phyloP scores from a whole-genome alignment of 2,888 invertebrate species.

The Vanessa cardui region DNA sequence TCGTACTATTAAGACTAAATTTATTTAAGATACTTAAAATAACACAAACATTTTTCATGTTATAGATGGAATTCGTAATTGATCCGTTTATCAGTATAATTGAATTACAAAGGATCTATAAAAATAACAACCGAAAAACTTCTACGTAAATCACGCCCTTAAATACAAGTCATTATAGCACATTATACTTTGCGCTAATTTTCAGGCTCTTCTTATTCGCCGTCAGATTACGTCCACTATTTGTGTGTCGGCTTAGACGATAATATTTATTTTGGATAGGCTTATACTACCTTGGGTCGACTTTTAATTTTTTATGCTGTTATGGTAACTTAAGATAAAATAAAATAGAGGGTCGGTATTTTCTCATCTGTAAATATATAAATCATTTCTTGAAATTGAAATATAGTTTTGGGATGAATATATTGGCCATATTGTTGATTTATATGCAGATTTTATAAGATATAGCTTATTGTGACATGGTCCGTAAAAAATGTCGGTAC shows the following conservation, averaged over 20 bases:
- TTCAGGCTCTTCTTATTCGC: constrained; percentile 21
- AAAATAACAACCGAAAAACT: background rate
- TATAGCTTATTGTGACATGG: too few species aligned
- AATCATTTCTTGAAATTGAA: too few species aligned
- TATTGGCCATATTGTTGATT: too few species aligned
- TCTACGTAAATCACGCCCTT: background rate
- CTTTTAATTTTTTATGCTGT: constrained; percentile 1
- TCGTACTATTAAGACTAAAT: too few species aligned
- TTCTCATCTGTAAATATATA: background rate
- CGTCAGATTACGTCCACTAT: constrained; percentile 42
- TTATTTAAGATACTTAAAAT: too few species aligned
- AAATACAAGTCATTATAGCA: background rate
- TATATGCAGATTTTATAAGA: too few species aligned
- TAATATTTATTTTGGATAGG: constrained; percentile 44
- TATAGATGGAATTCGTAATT: too few species aligned
- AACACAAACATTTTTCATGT: too few species aligned
- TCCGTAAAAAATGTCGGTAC: too few species aligned
- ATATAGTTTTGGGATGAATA: too few species aligned
- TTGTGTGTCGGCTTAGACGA: constrained; percentile 44
- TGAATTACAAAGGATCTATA: background rate
- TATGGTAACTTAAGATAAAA: background rate
- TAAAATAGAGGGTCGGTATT: background rate
- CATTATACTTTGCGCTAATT: background rate
- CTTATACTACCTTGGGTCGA: constrained; percentile 22
- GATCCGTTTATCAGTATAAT: background rate